Evolutionary conservation across 2,888 invertebrate genomes (phyloP), one percentile per base, ranked within the genome.

Genomic region (Sminthurides aquaticus): DNA sequence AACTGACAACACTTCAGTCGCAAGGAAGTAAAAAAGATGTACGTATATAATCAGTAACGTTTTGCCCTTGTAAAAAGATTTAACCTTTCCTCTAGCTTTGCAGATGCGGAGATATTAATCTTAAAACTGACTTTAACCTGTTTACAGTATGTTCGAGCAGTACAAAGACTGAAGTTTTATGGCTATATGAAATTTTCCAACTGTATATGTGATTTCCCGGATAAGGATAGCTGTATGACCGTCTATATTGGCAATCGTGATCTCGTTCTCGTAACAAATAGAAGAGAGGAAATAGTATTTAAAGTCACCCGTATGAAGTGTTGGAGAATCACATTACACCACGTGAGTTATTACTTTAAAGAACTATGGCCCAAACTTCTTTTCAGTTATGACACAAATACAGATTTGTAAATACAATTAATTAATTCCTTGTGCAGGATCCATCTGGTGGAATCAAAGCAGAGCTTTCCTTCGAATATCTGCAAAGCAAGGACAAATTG

Each of bases 261-360:
- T 79, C 81, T 96, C 29, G 88, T 87, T 74, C 83, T 96, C 75
- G 74, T 80, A 69, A 72, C 74, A 20, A 65, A 67, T 20, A 61
- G 70, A 57, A 49, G 71, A 54, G 72, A 74, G 72, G 96, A 96
- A 79, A 88, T 89, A 57, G 84, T 86, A 75, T 97, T 94, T 79
- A 91, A 92, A 79, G 93, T 97, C 49, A 97, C 96, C 0, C 83
- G 97, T 74, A 97, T 98, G 89, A 85, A 93, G 66, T 96, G 96
- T 76, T 99, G 98, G 98, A 84, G 97, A 74, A 93, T 98, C 57
- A 94, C 93, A 24, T 90, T 92, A 1, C 82, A 88, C 74, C 88
- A 89, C 77, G 88, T 89, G 79, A 83, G 83, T 62, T 8, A 52
- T 52, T 11, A 8, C 11, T 15, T 52, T 52, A 52, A 52, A 52